These are phyloP conservation scores for Capitella teleta DNA, from an alignment of 1,140 invertebrate species.

Conservation along the genomic window DNA sequence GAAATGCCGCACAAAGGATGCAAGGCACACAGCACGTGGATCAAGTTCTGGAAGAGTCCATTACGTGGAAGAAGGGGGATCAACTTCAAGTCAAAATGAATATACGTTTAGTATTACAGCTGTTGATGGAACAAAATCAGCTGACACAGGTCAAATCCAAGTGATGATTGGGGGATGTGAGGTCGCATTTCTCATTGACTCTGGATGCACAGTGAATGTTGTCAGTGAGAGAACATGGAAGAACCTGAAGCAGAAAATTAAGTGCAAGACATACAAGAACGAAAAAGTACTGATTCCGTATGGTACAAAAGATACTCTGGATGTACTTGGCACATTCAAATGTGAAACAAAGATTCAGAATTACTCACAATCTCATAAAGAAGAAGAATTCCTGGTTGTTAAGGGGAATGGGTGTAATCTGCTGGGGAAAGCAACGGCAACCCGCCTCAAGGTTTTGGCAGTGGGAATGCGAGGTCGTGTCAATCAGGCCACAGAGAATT, in stretches of 20 bases:
- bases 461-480: not conserved
- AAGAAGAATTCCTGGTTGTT: not conserved
- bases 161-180: not conserved
- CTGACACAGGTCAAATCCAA: not conserved
- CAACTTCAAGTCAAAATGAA: not conserved
- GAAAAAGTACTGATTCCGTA: not conserved
- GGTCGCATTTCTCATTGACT: not conserved
- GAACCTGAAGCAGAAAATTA: not conserved
- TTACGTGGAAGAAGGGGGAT: not conserved
- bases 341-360: not conserved
- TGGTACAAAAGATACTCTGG: not conserved
- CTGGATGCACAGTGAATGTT: not conserved
- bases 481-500: not conserved
- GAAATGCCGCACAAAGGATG: no score
- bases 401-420: not conserved
- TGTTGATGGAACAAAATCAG: not conserved
- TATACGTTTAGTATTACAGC: not conserved
- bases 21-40: not conserved
- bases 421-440: not conserved
- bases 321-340: not conserved
- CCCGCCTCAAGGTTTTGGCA: not conserved
- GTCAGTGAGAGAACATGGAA: not conserved
- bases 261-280: no score
- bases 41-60: not conserved
- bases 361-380: not conserved